A percentile compares a stretch with the other conserved stretches of the same genome.
Conservation (phyloP, 1,140 invertebrate genomes). For the Agrilus planipennis region DNA sequence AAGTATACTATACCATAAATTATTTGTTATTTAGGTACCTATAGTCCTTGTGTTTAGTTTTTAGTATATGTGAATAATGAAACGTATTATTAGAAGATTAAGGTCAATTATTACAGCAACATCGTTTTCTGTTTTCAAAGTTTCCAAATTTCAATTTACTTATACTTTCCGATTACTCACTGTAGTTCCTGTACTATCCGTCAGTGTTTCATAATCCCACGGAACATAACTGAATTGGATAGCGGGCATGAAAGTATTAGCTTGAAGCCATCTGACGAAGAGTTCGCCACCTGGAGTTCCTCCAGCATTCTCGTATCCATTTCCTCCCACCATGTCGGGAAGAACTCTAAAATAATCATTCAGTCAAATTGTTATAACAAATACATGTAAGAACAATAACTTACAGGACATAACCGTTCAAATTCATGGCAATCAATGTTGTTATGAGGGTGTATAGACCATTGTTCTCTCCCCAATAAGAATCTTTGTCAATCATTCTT, state of each 20-base stretch:
- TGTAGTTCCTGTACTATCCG: no score
- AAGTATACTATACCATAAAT: no score
- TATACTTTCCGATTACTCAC: no score
- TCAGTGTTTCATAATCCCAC: constrained; percentile 69
- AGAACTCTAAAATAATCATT: constrained; percentile 41
- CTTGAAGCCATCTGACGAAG: constrained; percentile 84
- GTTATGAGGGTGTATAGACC: constrained; percentile 69
- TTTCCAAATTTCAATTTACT: no score
- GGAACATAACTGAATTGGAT: constrained; percentile 82
- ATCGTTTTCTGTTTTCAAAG: no score
- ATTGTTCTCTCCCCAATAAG: constrained; percentile 66
- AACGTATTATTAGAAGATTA: no score
- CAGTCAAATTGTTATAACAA: not conserved
- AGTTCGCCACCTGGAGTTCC: constrained; percentile 59
- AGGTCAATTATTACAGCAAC: no score
- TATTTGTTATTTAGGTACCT: no score
- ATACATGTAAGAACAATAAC: no score
- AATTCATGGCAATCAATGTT: constrained; percentile 63
- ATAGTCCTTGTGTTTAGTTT: no score
- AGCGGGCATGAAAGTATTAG: constrained; percentile 72
- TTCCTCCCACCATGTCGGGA: constrained; percentile 89
- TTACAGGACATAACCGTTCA: constrained; percentile 68
- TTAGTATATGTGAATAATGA: no score
- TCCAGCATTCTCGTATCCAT: constrained; percentile 57
- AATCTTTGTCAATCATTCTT: constrained; percentile 79